Evolutionary conservation across 2,888 invertebrate genomes (phyloP), one percentile per base, ranked within the genome.

Genomic region (Drosophila diplacantha): DNA sequence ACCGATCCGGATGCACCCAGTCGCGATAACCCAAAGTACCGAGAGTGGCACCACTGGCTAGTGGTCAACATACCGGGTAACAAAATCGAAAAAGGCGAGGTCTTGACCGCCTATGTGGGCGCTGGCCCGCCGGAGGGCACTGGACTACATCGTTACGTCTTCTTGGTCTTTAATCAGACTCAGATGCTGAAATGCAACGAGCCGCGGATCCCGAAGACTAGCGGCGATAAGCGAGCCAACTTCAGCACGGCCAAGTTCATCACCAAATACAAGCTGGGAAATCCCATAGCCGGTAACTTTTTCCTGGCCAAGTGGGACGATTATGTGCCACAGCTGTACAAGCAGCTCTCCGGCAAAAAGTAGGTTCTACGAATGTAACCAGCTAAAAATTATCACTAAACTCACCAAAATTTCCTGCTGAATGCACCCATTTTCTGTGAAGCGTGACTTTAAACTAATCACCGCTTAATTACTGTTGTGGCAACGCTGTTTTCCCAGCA

Each of bases 41-140:
- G 96, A 32, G 97, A 97, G 88, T 96, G 94, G 93, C 94, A 94
- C 84, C 97, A 97, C 87, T 97, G 97, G 97, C 88, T 96, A n/a
- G 94, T 97, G 1, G 94, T 92, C 26, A 97, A 97, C 84, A 93
- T 98, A 74, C 94, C 94, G 16, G 96, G 94, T n/a, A 89, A 85
- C 70, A 89, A 93, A 67, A 84, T 97, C 5, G 84, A 87, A 0
- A 89, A 91, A 9, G 97, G 97, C 14, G 94, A 96, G 61, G 91
- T 91, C 2, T 89, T 97, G 0, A 92, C 93, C 3, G 93, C 92
- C 26, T 98, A 96, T 88, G 89, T 95, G 37, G 96, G 97, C 38
- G 92, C 96, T 7, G 96, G 95, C 12, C 96, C 97, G 1, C 96
- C 96, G 26, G 89, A 92, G 73, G 93, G 86, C 41, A 93, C 93